Percentiles rank a stretch among this genome's conserved stretches.
These are phyloP conservation scores for Oreocharis arfaki DNA, from an alignment of 2,113 vertebrate species.

Conservation along the genomic window DNA sequence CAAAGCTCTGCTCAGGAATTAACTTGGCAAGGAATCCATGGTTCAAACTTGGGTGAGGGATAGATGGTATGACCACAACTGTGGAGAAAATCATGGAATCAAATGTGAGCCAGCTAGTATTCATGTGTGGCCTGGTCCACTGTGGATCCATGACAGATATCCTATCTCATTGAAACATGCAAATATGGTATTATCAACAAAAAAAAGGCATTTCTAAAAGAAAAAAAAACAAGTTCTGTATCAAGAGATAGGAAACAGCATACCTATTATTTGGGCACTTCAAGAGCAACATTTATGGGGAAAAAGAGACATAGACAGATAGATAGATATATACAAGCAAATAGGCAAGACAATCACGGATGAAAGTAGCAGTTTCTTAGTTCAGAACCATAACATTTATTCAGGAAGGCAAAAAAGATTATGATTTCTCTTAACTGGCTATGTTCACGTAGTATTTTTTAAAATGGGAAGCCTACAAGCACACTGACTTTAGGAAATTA, in stretches of 20 bases:
- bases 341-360: constrained; percentile 23
- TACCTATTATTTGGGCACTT: constrained; percentile 39
- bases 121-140: constrained; percentile 55
- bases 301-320: constrained; percentile 28
- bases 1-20: constrained; percentile 82
- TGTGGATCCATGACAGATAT: constrained; percentile 55
- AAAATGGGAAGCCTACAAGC: neutral
- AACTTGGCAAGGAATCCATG: constrained; percentile 84
- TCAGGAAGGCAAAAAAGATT: neutral
- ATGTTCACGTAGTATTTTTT: neutral
- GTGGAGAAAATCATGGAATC: constrained; percentile 77
- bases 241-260: constrained; percentile 57
- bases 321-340: neutral
- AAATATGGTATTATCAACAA: constrained; percentile 48
- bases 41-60: constrained; percentile 81
- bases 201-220: neutral
- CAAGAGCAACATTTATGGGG: constrained; percentile 49
- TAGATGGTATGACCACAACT: constrained; percentile 83
- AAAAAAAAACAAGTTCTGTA: neutral
- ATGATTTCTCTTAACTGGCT: neutral
- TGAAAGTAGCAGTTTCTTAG: neutral
- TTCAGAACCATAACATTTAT: neutral
- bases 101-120: constrained; percentile 70
- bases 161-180: constrained; percentile 63
- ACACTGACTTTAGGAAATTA: neutral